Conservation (phyloP, 1,140 invertebrate genomes). For the Elymnias hypermnestra region DNA sequence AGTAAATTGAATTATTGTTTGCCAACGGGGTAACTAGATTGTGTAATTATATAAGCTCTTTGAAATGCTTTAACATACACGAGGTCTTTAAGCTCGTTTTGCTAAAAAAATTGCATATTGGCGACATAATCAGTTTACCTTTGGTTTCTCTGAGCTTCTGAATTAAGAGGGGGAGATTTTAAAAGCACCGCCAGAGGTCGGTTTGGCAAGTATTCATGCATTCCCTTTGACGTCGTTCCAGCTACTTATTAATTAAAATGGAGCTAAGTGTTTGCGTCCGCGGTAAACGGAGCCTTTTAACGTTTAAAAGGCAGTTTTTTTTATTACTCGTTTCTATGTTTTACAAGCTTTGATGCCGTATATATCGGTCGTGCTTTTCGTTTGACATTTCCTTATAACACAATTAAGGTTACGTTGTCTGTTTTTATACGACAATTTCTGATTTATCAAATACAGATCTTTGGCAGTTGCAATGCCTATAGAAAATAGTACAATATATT, state of each 20-base stretch:
- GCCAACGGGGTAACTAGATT: not conserved
- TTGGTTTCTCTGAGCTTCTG: slow-evolving; percentile 65
- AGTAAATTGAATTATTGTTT: too few relatives aligned
- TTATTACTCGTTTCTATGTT: slow-evolving; percentile 44
- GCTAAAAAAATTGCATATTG: slow-evolving; percentile 64
- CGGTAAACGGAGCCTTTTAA: slow-evolving; percentile 73
- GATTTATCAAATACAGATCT: not conserved
- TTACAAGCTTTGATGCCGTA: slow-evolving; percentile 58
- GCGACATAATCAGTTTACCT: slow-evolving; percentile 69
- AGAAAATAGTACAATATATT: not conserved
- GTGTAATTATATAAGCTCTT: slow-evolving; percentile 3
- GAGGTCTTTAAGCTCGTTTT: slow-evolving; percentile 31
- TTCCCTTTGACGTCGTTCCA: slow-evolving; percentile 70
- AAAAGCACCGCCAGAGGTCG: slow-evolving; percentile 68
- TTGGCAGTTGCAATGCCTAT: not conserved
- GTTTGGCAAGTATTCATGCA: slow-evolving; percentile 71
- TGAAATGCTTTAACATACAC: slow-evolving; percentile 25
- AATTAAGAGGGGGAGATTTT: slow-evolving; percentile 71
- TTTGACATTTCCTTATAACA: slow-evolving; percentile 51
- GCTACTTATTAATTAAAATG: slow-evolving; percentile 73
- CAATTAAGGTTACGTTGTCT: slow-evolving; percentile 39
- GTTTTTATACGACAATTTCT: slow-evolving; percentile 2
- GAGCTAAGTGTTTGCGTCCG: slow-evolving; percentile 74
- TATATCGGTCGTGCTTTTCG: slow-evolving; percentile 64
- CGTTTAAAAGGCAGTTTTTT: slow-evolving; percentile 70